A percentile compares a stretch with the other conserved stretches of the same genome.
Evolutionary conservation across 2,797 vertebrate species (phyloP).

Genomic region (Odontamblyopus rebecca): DNA sequence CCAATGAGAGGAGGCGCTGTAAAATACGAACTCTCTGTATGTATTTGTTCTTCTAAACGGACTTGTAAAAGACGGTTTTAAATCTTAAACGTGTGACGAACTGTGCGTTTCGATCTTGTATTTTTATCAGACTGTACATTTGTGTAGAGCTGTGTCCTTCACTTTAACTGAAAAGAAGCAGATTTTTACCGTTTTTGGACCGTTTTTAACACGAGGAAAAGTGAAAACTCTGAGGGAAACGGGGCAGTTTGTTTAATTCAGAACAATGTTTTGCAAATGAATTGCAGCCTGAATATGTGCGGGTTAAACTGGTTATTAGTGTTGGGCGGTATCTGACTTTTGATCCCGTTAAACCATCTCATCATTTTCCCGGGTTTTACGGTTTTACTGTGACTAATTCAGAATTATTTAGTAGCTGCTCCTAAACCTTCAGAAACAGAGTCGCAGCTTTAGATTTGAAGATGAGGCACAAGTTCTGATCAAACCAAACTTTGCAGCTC

Average conservation of each 20-base stretch:
- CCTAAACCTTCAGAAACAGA: too few species aligned
- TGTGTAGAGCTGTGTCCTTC: slow-evolving; percentile 21
- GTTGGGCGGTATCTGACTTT: too few species aligned
- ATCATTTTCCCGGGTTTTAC: too few species aligned
- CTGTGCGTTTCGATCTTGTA: slow-evolving; percentile 62
- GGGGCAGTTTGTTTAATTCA: not conserved
- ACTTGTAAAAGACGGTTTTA: slow-evolving; percentile 36
- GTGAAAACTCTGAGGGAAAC: not conserved
- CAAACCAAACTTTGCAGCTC: too few species aligned
- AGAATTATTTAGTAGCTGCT: too few species aligned
- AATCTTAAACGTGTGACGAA: slow-evolving; percentile 60
- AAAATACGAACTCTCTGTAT: slow-evolving; percentile 37
- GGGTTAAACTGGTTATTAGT: too few species aligned
- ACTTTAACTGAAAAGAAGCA: not conserved
- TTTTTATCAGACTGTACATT: slow-evolving; percentile 44
- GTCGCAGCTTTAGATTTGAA: too few species aligned
- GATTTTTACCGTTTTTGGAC: not conserved
- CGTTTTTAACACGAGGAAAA: not conserved
- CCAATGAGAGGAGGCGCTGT: slow-evolving; percentile 29
- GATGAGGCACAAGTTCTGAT: too few species aligned
- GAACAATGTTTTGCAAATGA: not conserved
- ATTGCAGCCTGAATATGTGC: too few species aligned
- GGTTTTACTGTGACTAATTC: too few species aligned
- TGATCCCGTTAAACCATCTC: too few species aligned
- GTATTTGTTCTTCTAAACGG: slow-evolving; percentile 10